Base-by-base conservation (phyloP, 2,113 vertebrate genomes). In the Chunga burmeisteri region DNA sequence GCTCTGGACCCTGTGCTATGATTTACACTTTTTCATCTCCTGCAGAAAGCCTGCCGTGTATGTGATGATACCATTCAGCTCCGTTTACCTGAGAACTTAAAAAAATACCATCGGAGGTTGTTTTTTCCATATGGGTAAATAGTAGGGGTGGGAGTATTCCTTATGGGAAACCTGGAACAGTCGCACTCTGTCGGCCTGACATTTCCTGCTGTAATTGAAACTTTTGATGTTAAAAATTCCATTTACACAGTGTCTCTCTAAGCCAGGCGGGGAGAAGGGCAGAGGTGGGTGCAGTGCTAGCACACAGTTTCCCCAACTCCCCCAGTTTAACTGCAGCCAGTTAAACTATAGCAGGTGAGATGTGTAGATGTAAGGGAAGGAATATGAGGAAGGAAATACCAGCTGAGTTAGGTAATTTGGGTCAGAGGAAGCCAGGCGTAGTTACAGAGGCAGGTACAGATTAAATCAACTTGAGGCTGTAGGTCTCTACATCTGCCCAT, bases 321-420 rank as follows among this genome's bases (percentile, higher is more conserved):
- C 34, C 59, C 77, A 67, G 38, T 38, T 38, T 38, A 38, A 23
- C 27, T 78, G 58, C 70, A 79, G 85, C 77, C 79, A 86, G 91
- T 86, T 83, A 81, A 97, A 92, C 88, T 95, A 58, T 22, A 95
- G 96, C 94, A 96, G 96, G 89, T 95, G 93, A 96, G 89, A 90
- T 74, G 74, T 38, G 2, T 63, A 88, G 89, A 95, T 96, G 96
- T 84, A 88, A 95, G 94, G 82, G 75, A 74, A 96, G 91, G 94
- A 96, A 93, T 95, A 94, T 94, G 94, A 96, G 95, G 95, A 96
- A 97, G 96, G 93, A 97, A 97, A 96, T 97, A 93, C 96, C 97
- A 96, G 46, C 71, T 81, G 84, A 78, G 93, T 94, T 96, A 95
- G 89, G 97, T 97, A 96, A 97, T 97, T 92, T 96, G 96, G 95